Evolutionary conservation across 1,140 invertebrate genomes (phyloP).

Genomic region (Phthorimaea operculella): DNA sequence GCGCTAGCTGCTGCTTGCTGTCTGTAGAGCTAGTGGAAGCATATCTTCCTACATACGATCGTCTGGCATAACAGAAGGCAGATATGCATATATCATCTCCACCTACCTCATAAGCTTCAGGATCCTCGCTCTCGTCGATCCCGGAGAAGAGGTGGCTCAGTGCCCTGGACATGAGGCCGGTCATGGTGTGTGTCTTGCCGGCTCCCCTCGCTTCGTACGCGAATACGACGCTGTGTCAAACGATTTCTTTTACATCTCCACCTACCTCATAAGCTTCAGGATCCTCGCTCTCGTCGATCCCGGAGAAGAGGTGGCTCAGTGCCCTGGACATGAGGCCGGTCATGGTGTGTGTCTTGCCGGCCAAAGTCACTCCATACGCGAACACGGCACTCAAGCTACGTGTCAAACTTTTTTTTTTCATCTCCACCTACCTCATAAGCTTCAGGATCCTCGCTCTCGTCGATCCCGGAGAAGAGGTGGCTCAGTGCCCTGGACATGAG

Average conservation of each 20-base stretch:
- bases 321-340: slow-evolving; percentile 91
- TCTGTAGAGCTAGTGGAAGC: too few species aligned
- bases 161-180: slow-evolving; percentile 89
- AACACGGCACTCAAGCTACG: slow-evolving; percentile 80
- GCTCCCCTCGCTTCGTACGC: slow-evolving; percentile 95
- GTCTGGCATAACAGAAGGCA: too few species aligned
- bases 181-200: slow-evolving; percentile 94
- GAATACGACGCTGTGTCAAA: slow-evolving; percentile 95
- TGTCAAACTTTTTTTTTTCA: too few species aligned
- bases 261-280: slow-evolving; percentile 75
- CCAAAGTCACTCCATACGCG: slow-evolving; percentile 94
- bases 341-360: slow-evolving; percentile 94
- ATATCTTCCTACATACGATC: too few species aligned
- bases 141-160: slow-evolving; percentile 86
- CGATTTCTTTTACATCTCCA: slow-evolving; percentile 77
- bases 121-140: slow-evolving; percentile 65
- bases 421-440: slow-evolving; percentile 77
- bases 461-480: slow-evolving; percentile 81
- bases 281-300: slow-evolving; percentile 67
- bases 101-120: slow-evolving; percentile 76
- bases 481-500: slow-evolving; percentile 90
- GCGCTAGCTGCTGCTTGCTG: too few species aligned
- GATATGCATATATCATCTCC: too few species aligned
- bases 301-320: slow-evolving; percentile 84
- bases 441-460: slow-evolving; percentile 63